Conservation (phyloP, 2,797 vertebrate genomes). For the Spinus pinus region DNA sequence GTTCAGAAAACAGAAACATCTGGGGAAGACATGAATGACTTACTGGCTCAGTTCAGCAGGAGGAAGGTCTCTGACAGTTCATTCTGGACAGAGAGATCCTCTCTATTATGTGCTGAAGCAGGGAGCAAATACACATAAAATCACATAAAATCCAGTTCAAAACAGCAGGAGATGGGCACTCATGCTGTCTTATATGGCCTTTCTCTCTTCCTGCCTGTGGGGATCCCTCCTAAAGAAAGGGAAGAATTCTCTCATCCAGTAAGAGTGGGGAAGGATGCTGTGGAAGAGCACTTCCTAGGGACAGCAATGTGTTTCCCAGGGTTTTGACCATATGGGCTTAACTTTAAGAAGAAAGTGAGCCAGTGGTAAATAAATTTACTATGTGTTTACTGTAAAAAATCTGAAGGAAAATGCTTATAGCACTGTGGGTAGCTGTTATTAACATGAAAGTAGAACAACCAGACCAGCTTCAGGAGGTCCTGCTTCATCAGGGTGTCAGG, state of each 20-base stretch:
- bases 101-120: background rate
- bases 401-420: background rate
- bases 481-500: background rate
- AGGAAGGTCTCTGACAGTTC: background rate
- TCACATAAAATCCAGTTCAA: background rate
- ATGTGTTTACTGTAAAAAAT: background rate
- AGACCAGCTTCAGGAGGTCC: background rate
- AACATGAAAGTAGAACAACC: background rate
- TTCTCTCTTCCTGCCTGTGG: background rate
- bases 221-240: background rate
- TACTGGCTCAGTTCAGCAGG: background rate
- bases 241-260: background rate
- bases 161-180: background rate
- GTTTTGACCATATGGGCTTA: background rate
- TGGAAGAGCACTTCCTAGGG: background rate
- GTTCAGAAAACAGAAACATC: constrained; percentile 37
- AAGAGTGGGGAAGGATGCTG: background rate
- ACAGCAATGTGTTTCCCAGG: background rate
- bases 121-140: background rate
- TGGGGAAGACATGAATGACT: background rate
- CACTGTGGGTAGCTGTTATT: background rate
- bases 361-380: background rate
- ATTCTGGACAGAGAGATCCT: background rate
- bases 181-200: background rate
- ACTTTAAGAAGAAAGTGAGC: background rate